Conservation (phyloP, 2,113 vertebrate species). For the Hydrolagus affinis region DNA sequence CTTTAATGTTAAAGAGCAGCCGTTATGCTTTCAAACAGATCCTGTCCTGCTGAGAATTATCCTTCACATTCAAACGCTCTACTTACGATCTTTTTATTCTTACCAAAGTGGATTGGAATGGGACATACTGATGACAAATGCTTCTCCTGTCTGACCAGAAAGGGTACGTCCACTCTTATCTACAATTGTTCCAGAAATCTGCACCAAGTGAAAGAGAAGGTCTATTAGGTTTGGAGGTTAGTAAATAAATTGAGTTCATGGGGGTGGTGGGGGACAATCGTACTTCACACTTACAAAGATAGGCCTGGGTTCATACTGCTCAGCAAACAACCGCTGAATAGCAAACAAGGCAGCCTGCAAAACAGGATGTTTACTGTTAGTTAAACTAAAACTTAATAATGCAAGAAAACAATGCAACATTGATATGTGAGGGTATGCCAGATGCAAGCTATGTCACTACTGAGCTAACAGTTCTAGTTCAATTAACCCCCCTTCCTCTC, state of each 20-base stretch:
- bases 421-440: neutral
- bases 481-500: too few species aligned
- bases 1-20: neutral
- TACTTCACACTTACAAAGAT: conserved; percentile 73
- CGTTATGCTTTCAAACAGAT: neutral
- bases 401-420: neutral
- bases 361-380: conserved; percentile 10
- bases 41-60: neutral
- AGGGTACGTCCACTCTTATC: conserved; percentile 92
- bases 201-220: conserved; percentile 33
- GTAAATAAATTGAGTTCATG: neutral
- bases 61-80: neutral
- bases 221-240: neutral
- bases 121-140: conserved; percentile 85
- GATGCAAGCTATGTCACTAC: neutral
- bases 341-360: conserved; percentile 87
- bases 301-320: conserved; percentile 64
- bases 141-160: conserved; percentile 91
- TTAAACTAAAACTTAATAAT: neutral
- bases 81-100: conserved; percentile 40
- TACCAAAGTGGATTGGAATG: conserved; percentile 83
- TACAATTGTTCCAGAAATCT: conserved; percentile 94
- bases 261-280: neutral
- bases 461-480: neutral
- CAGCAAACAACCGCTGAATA: conserved; percentile 75